Conservation (phyloP, 2,113 vertebrate species). For the Bufo bufo region DNA sequence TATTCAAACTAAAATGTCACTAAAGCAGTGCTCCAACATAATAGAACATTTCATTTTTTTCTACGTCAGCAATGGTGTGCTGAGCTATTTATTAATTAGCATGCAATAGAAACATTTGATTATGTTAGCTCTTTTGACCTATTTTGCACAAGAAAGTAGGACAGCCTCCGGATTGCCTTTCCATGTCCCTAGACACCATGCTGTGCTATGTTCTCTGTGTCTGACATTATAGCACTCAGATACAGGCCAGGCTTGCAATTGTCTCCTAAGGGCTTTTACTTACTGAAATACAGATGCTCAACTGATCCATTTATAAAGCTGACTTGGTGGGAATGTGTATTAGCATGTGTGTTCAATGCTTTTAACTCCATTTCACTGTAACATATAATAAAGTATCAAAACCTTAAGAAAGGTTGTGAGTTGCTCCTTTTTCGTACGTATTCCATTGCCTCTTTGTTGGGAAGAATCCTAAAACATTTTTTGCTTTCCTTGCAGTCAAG, state of each 20-base stretch:
- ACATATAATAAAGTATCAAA: conserved; percentile 49
- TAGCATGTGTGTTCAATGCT: background rate
- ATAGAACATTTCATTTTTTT: conserved; percentile 41
- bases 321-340: conserved; percentile 29
- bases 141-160: conserved; percentile 80
- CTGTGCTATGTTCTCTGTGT: conserved; percentile 68
- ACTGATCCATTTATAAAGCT: conserved; percentile 61
- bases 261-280: conserved; percentile 60
- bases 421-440: conserved; percentile 16
- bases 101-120: conserved; percentile 75
- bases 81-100: conserved; percentile 72
- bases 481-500: conserved; percentile 17
- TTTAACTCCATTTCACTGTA: conserved; percentile 18
- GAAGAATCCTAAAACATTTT: conserved; percentile 15
- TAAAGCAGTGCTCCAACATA: conserved; percentile 55
- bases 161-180: conserved; percentile 72
- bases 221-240: conserved; percentile 67
- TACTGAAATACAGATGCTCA: conserved; percentile 63
- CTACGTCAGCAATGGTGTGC: conserved; percentile 48
- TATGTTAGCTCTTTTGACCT: conserved; percentile 76
- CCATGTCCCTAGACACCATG: conserved; percentile 69
- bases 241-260: conserved; percentile 58
- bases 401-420: conserved; percentile 9
- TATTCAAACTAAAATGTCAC: conserved; percentile 49
- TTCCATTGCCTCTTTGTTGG: background rate